phyloP scores from a whole-genome alignment of 2,888 invertebrate species.

The Nomada flava region DNA sequence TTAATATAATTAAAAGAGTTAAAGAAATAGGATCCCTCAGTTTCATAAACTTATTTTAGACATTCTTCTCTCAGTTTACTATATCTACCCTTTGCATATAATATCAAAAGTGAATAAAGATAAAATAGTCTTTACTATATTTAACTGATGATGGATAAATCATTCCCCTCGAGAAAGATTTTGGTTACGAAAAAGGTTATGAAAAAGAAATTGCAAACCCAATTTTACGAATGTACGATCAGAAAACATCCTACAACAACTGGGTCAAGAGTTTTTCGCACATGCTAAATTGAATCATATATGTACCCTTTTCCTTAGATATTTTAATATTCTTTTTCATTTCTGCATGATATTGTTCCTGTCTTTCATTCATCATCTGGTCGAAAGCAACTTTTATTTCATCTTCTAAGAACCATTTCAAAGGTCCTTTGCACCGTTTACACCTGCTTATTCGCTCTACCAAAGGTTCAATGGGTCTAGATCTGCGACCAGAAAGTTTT shows the following conservation, averaged over 20 bases:
- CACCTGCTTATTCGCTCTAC: slow-evolving; percentile 45
- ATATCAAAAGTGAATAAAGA: too few relatives aligned
- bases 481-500: neutral
- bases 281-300: neutral
- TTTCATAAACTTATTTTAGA: too few relatives aligned
- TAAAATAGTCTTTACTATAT: too few relatives aligned
- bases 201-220: too few relatives aligned
- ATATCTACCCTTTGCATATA: too few relatives aligned
- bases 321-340: slow-evolving; percentile 50
- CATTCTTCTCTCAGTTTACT: too few relatives aligned
- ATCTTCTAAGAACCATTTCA: slow-evolving; percentile 76
- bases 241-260: neutral
- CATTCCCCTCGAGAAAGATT: too few relatives aligned
- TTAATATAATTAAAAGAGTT: too few relatives aligned
- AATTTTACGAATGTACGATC: too few relatives aligned
- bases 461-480: neutral
- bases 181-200: too few relatives aligned
- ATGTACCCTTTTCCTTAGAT: slow-evolving; percentile 60
- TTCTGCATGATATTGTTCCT: slow-evolving; percentile 57
- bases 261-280: neutral
- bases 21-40: too few relatives aligned
- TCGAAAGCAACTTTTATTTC: slow-evolving; percentile 73
- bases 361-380: slow-evolving; percentile 57
- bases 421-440: slow-evolving; percentile 72
- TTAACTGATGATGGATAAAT: too few relatives aligned